A percentile compares a stretch with the other conserved stretches of the same genome.
These are phyloP conservation scores for Suillia variegata DNA, from an alignment of 2,888 invertebrate species.

Conservation along the genomic window DNA sequence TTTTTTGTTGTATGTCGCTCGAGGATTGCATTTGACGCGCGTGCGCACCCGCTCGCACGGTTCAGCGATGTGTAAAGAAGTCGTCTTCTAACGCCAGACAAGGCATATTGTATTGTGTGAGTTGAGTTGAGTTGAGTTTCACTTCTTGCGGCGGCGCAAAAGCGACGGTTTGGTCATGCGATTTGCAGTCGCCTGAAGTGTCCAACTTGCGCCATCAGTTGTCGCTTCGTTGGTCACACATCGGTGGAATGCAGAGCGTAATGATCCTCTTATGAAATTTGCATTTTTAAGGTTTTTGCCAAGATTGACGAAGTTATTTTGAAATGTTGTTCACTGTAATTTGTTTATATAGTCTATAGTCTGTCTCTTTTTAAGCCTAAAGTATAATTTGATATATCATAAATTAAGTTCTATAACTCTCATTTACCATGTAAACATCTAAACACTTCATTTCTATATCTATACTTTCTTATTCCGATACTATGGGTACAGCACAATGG, in stretches of 20 bases:
- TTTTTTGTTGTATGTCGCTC: too few species aligned
- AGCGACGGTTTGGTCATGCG: conserved; percentile 22
- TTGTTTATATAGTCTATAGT: too few species aligned
- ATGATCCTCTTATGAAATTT: conserved; percentile 3
- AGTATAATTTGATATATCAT: too few species aligned
- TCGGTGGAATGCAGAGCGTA: background rate
- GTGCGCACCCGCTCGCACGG: background rate
- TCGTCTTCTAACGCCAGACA: conserved; percentile 26
- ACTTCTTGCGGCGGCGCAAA: conserved; percentile 5
- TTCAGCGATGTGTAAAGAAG: conserved; percentile 25
- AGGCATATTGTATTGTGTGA: conserved; percentile 4
- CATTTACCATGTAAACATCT: too few species aligned
- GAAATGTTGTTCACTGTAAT: background rate
- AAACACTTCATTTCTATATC: too few species aligned
- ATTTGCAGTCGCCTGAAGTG: conserved; percentile 20
- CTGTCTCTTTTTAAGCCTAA: too few species aligned
- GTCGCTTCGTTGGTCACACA: conserved; percentile 25
- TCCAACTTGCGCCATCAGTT: conserved; percentile 17
- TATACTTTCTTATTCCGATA: too few species aligned
- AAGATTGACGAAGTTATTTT: conserved; percentile 9
- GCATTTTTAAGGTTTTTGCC: conserved; percentile 9
- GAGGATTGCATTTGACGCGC: conserved; percentile 12
- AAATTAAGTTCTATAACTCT: too few species aligned
- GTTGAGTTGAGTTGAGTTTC: too few species aligned
- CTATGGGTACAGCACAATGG: too few species aligned